Percentiles rank a stretch among this genome's conserved stretches.
Evolutionary conservation across 2,888 invertebrate species (phyloP).

Genomic region (Drosophila basisetae): DNA sequence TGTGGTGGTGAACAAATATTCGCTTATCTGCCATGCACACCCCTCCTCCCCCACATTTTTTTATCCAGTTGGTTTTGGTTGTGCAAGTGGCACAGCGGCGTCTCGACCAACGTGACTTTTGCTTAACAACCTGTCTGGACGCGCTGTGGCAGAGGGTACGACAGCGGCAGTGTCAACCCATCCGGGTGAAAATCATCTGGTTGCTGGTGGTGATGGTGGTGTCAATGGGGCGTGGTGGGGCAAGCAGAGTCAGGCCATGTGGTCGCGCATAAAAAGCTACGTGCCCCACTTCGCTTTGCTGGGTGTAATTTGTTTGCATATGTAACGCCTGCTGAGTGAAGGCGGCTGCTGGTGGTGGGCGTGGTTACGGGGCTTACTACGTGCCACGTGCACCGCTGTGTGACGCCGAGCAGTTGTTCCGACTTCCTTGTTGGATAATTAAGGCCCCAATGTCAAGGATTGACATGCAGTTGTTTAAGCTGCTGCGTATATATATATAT

Average conservation of each 20-base stretch:
- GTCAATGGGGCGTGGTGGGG: conserved; percentile 7
- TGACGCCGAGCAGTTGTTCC: conserved; percentile 52
- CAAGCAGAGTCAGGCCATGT: conserved; percentile 34
- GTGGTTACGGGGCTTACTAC: conserved; percentile 3
- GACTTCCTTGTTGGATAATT: conserved; percentile 64
- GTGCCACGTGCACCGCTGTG: conserved; percentile 28
- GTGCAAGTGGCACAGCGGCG: conserved; percentile 39
- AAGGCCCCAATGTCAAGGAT: conserved; percentile 69
- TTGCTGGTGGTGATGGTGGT: background rate
- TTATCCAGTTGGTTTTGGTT: conserved; percentile 65
- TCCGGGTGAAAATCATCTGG: conserved; percentile 44
- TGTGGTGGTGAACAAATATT: conserved; percentile 44
- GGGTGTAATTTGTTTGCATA: conserved; percentile 65
- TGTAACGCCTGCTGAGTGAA: conserved; percentile 35
- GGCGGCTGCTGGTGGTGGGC: conserved; percentile 20
- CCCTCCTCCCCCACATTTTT: conserved; percentile 21
- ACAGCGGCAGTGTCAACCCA: conserved; percentile 61
- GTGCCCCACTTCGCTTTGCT: conserved; percentile 52
- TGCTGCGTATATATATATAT: conserved; percentile 29
- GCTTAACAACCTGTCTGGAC: conserved; percentile 54
- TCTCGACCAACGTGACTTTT: conserved; percentile 64
- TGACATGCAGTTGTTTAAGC: conserved; percentile 45
- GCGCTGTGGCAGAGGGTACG: conserved; percentile 1
- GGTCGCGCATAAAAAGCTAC: conserved; percentile 61
- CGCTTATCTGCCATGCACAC: conserved; percentile 56